A percentile compares a stretch with the other conserved stretches of the same genome.
These are phyloP conservation scores for Gymnogyps californianus DNA, from an alignment of 2,113 vertebrate genomes.

Conservation along the genomic window DNA sequence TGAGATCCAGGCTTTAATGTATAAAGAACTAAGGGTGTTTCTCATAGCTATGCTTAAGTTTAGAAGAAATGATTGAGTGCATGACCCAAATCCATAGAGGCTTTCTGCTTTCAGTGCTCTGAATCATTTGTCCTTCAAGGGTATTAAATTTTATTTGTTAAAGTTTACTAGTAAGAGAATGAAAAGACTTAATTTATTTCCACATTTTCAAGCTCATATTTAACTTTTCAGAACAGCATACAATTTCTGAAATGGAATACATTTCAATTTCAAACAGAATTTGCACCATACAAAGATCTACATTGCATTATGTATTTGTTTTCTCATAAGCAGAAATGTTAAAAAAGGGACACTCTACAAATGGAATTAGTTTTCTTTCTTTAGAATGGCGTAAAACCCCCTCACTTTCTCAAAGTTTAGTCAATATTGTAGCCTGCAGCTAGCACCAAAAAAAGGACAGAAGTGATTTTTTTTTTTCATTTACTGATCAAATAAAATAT, in stretches of 20 bases:
- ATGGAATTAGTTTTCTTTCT: background rate
- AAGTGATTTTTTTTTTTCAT: background rate
- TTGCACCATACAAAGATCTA: background rate
- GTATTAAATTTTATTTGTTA: slow-evolving; percentile 31
- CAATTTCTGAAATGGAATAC: slow-evolving; percentile 8
- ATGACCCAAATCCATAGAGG: background rate
- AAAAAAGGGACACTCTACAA: background rate
- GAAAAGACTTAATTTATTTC: slow-evolving; percentile 35
- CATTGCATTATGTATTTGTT: background rate
- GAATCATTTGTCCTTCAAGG: slow-evolving; percentile 33
- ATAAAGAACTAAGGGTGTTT: background rate
- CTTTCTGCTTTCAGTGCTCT: background rate
- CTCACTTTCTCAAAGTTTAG: background rate
- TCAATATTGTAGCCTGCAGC: background rate
- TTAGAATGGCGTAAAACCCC: background rate
- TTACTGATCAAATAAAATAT: slow-evolving; percentile 34
- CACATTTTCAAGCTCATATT: slow-evolving; percentile 19
- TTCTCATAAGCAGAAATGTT: background rate
- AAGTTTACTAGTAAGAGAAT: background rate
- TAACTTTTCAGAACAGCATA: slow-evolving; percentile 9
- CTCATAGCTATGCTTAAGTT: background rate
- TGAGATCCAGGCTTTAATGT: background rate
- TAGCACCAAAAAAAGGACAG: background rate
- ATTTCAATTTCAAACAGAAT: slow-evolving; percentile 27
- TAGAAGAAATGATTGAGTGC: slow-evolving; percentile 29